Evolutionary conservation across 2,797 vertebrate species (phyloP), one percentile per base, ranked within the genome.

Genomic region (Orientallactaga sibirica): DNA sequence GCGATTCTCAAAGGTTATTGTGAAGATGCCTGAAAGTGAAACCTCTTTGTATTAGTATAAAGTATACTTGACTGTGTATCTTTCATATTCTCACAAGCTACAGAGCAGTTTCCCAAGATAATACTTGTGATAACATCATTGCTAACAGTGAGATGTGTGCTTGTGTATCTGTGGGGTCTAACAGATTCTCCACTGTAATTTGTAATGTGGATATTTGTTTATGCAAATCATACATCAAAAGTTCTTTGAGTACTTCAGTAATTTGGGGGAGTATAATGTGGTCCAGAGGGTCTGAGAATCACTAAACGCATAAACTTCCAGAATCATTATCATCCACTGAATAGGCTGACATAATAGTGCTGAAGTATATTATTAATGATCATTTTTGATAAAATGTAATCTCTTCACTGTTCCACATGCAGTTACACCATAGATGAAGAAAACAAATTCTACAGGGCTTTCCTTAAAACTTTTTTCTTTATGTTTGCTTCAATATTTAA

Each of bases 141-240:
- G 18, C 37, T 43, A n/a, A 43, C 27, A 48, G 12, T 61, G 24
- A 33, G 11, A 15, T 37, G 33, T 55, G 10, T 61, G 19, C 15
- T 71, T 37, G 7, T 64, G 14, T 48, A 5, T 25, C 55, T 29
- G n/a, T 55, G 70, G 22, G 18, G 48, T 81, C 62, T 55, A 88
- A 61, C 33, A n/a, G 89, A 80, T 71, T 61, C 75, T 91, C 16
- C 79, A 43, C 41, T 93, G n/a, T 67, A 29, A 37, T 77, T 62
- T 80, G 2, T 61, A 68, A 52, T 58, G 24, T 41, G 61, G 24
- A 61, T 29, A 58, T n/a, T 52, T 81, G 18, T 67, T 67, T 73
- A 67, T 76, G 18, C 5, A 3, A 41, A 37, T 67, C 58, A 71
- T 33, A 82, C 22, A 27, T 79, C 16, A 55, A 27, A 87, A 48